Base-by-base conservation (phyloP, 2,888 invertebrate species). In the Caenorhabditis sp. region DNA sequence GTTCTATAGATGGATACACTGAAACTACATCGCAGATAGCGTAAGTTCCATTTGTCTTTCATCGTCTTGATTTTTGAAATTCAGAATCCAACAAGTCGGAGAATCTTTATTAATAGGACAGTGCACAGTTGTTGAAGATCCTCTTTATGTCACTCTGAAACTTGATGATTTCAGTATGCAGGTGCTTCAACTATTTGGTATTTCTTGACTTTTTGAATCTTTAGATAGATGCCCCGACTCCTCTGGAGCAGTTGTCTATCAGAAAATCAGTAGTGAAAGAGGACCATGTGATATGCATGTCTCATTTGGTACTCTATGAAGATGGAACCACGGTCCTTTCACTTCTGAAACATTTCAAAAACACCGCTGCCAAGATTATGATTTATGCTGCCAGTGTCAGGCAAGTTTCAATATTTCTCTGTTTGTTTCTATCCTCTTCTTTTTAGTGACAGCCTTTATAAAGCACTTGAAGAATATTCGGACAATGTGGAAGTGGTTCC, bases 301-400 rank as follows among this genome's bases (percentile, higher is more conserved):
- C 84, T 4, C 84, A 84, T 73, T 64, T 84, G 28, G 61, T 84
- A 22, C 70, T 84, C 19, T 84, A 80, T 56, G 84, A 84, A 64
- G 84, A 84, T 59, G 84, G 84, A 5, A 64, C 80, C 5, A 80
- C 80, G 12, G 56, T 84, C 7, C 69, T 84, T 28, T 80, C 84
- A 5, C 76, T 84, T 19, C 19, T 84, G 26, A 76, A 80, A 41
- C 80, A 84, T 64, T 84, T 80, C 51, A 69, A 70, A 75, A 54
- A 69, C 38, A 54, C 80, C 6, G 76, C 74, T 26, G 41, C 64
- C 44, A 73, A 68, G 56, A 84, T 84, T 51, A 56, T 72, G 35
- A 76, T 84, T 35, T 84, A 84, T 58, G 80, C 84, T 19, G 80
- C 84, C 10, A 84, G 84, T 66, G 35, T 84, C 19, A 84, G 83